Base-by-base conservation (phyloP, 2,888 invertebrate species). In the Sinhomidia bicolor region DNA sequence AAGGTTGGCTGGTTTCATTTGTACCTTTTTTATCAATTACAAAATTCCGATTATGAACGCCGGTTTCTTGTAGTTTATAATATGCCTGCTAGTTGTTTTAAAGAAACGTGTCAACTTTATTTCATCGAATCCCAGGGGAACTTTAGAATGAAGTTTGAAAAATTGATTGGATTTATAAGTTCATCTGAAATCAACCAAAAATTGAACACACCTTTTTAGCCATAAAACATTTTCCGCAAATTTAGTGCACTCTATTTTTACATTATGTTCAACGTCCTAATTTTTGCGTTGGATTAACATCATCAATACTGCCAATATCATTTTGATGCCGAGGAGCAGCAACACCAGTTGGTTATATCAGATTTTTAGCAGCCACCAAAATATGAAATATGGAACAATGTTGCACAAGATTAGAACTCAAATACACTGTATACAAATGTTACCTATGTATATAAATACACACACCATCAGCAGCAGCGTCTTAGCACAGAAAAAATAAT, bases 311-410 rank as follows among this genome's bases (percentile, higher is more conserved):
- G 17, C 41, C 29, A 71, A 1, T 14, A 26, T 32, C 32, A 62
- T 62, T 62, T 4, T 44, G 3, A 7, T 36, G 36, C 36, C 51
- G 14, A 4, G 17, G 17, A 57, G 47, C n/a, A 12, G 14, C 47
- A 47, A n/a, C n/a, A n/a, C n/a, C n/a, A n/a, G n/a, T 4, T 47
- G 2, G 47, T n/a, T 47, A 12, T 54, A 54, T 54, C 29, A 26
- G 62, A 62, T 29, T 10, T n/a, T 36, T 36, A 62, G 4, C 17
- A 36, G 32, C 32, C 20, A 32, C n/a, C 5, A 71, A 12, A 41
- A 71, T 26, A 76, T 29, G 47, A 76, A 76, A 76, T 51, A 76
- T 76, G 76, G 76, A 76, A 76, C 76, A 54, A 76, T 51, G 76
- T 76, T 76, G 47, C 76, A 54, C 54, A 76, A 76, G 76, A 76